Percentiles rank a stretch among this genome's conserved stretches.
These are phyloP conservation scores for Stigmatopora nigra DNA, from an alignment of 2,113 vertebrate genomes.

Conservation along the genomic window DNA sequence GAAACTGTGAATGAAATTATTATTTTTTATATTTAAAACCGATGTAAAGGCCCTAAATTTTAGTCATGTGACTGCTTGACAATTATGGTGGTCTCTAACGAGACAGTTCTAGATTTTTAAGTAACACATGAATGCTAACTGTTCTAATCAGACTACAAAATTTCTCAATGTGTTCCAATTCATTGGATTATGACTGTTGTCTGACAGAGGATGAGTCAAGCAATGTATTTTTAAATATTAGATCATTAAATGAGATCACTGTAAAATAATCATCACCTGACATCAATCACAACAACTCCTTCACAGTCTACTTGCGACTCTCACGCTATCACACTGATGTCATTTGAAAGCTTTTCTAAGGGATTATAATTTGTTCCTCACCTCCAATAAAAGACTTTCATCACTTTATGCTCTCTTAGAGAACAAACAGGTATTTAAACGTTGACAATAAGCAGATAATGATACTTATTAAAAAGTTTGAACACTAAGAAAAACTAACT, in stretches of 20 bases:
- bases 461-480: slow-evolving; percentile 12
- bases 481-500: slow-evolving; percentile 9
- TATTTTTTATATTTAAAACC: neutral
- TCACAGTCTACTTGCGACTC: slow-evolving; percentile 47
- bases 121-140: neutral
- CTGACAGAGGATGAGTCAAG: slow-evolving; percentile 15
- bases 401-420: slow-evolving; percentile 10
- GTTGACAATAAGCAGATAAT: slow-evolving; percentile 8
- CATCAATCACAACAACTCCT: slow-evolving; percentile 50
- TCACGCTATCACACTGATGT: slow-evolving; percentile 56
- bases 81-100: neutral
- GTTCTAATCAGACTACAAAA: slow-evolving; percentile 9
- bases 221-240: slow-evolving; percentile 48
- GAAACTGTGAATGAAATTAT: too few species aligned
- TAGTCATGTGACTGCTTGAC: neutral
- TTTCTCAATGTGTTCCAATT: slow-evolving; percentile 20
- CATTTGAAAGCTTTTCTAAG: slow-evolving; percentile 31
- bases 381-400: slow-evolving; percentile 26
- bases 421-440: slow-evolving; percentile 21
- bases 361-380: slow-evolving; percentile 21
- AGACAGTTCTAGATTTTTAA: neutral
- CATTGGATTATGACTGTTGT: slow-evolving; percentile 22
- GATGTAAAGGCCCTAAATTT: neutral
- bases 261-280: slow-evolving; percentile 53
- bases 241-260: slow-evolving; percentile 64